Conservation (phyloP, 1,140 invertebrate genomes). For the Melanaphis sacchari region DNA sequence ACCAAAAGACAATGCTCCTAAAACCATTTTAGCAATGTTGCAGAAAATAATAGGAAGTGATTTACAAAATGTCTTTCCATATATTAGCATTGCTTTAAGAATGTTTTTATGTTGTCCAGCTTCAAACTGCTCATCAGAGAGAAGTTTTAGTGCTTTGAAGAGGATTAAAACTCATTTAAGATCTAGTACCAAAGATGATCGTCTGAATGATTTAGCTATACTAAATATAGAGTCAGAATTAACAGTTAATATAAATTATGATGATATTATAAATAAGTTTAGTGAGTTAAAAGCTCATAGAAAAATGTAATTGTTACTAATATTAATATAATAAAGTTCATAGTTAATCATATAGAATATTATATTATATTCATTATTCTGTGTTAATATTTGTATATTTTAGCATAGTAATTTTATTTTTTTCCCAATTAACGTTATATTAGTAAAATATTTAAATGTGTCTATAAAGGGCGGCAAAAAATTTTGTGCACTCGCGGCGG, state of each 20-base stretch:
- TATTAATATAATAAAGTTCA: neutral
- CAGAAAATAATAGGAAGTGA: neutral
- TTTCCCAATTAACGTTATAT: no score
- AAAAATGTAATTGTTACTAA: constrained; percentile 24
- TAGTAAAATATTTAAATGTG: no score
- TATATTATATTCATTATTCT: no score
- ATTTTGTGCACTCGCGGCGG: no score
- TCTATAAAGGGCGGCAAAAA: no score
- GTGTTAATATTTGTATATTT: no score
- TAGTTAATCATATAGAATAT: no score
- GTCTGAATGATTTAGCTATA: constrained; percentile 50
- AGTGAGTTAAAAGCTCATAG: neutral
- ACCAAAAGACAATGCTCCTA: neutral
- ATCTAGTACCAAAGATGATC: constrained; percentile 5
- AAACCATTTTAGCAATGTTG: neutral
- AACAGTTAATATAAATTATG: neutral
- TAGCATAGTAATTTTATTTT: no score
- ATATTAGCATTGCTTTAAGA: constrained; percentile 29
- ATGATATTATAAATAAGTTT: constrained; percentile 31
- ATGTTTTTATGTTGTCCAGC: constrained; percentile 40
- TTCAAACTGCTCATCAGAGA: constrained; percentile 54
- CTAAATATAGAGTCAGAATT: constrained; percentile 28
- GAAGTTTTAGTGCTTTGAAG: constrained; percentile 57
- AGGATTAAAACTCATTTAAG: constrained; percentile 52
- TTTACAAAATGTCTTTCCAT: constrained; percentile 23